These are phyloP conservation scores for Gymnorhina tibicen DNA, from an alignment of 2,113 vertebrate species.

Conservation along the genomic window DNA sequence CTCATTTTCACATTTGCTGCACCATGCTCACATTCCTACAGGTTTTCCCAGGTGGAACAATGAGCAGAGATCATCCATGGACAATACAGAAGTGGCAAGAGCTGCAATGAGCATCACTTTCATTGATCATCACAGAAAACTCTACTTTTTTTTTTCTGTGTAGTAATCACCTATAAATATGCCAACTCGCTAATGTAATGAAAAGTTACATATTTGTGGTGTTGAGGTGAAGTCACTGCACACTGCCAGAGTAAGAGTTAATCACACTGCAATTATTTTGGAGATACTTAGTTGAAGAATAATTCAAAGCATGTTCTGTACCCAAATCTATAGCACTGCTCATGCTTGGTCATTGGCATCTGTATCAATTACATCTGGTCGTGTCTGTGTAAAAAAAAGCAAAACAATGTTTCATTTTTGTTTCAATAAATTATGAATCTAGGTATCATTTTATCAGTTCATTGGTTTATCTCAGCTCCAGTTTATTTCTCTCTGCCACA, in stretches of 20 bases:
- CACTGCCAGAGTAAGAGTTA: background rate
- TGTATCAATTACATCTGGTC: background rate
- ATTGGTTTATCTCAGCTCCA: background rate
- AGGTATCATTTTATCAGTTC: background rate
- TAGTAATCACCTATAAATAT: background rate
- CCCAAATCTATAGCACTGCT: background rate
- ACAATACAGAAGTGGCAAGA: background rate
- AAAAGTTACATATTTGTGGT: background rate
- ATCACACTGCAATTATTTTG: background rate
- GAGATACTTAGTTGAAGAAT: background rate
- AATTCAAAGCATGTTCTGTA: background rate
- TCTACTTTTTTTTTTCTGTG: background rate
- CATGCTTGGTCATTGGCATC: background rate
- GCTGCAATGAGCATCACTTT: background rate
- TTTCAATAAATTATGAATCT: background rate
- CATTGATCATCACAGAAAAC: background rate
- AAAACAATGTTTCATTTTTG: background rate
- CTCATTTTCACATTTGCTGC: background rate
- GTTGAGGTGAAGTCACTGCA: background rate
- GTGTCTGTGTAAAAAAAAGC: background rate
- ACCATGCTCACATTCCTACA: background rate
- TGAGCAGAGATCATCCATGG: background rate
- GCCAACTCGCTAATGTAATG: background rate
- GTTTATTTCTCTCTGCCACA: background rate
- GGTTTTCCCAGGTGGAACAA: background rate